A percentile compares a stretch with the other conserved stretches of the same genome.
These are phyloP conservation scores for Clusia tigrina DNA, from an alignment of 2,888 invertebrate species.

Conservation along the genomic window DNA sequence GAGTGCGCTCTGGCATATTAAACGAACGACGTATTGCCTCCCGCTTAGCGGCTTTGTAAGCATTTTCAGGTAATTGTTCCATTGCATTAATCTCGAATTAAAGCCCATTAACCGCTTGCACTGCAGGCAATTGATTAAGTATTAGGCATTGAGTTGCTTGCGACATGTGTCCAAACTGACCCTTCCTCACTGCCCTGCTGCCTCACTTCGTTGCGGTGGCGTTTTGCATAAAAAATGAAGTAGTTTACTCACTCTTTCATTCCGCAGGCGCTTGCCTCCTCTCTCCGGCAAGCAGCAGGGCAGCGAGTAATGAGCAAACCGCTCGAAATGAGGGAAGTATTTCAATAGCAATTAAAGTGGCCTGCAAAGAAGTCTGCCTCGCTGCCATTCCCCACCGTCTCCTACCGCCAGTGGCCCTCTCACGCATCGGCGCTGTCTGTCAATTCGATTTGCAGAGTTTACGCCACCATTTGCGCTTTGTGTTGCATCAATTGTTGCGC, in stretches of 20 bases:
- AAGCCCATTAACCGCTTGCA: background rate
- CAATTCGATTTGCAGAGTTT: conserved; percentile 22
- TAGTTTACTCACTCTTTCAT: background rate
- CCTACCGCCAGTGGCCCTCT: no score
- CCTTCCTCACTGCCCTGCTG: background rate
- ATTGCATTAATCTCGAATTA: background rate
- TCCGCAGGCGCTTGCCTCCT: no score
- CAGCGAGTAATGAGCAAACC: no score
- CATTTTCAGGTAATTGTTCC: background rate
- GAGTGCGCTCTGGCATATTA: background rate
- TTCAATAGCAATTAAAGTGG: background rate
- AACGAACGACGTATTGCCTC: background rate
- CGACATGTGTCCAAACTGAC: background rate
- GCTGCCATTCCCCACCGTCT: background rate
- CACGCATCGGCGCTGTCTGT: background rate
- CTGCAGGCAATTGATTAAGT: background rate
- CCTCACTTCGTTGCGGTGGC: background rate
- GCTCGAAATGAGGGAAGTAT: background rate
- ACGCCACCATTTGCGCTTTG: conserved; percentile 8
- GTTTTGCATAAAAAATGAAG: conserved; percentile 12
- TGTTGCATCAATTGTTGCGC: conserved; percentile 39
- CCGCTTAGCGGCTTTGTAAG: background rate
- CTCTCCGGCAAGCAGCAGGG: no score
- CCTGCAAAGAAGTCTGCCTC: background rate
- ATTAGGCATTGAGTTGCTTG: background rate